A percentile compares a stretch with the other conserved stretches of the same genome.
phyloP scores from a whole-genome alignment of 1,140 invertebrate genomes.

The Zaprionus nigranus region DNA sequence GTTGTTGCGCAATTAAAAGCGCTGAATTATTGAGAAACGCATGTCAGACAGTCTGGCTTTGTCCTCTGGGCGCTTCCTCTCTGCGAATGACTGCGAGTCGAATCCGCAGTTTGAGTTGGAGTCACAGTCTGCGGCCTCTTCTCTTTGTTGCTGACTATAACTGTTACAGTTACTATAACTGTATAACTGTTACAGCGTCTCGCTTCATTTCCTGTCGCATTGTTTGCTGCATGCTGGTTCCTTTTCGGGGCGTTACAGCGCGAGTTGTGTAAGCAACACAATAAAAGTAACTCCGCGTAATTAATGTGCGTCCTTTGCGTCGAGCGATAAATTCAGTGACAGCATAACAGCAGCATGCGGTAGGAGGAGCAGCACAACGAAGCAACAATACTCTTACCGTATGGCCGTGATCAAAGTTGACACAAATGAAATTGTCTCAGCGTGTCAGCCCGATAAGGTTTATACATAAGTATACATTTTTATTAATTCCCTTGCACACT shows the following conservation, averaged over 20 bases:
- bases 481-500: background rate
- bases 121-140: background rate
- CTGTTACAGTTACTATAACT: constrained; percentile 40
- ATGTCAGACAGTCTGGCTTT: constrained; percentile 34
- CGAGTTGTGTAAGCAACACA: constrained; percentile 49
- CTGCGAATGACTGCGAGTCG: background rate
- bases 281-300: constrained; percentile 81
- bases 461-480: background rate
- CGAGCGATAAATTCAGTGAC: constrained; percentile 71
- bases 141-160: constrained; percentile 31
- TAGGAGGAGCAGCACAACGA: background rate
- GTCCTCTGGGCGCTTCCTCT: constrained; percentile 3
- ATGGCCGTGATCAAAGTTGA: background rate
- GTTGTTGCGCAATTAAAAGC: constrained; percentile 69
- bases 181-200: constrained; percentile 44
- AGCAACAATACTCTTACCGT: background rate
- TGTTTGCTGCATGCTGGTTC: constrained; percentile 69
- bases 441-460: background rate
- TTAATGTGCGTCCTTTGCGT: constrained; percentile 82
- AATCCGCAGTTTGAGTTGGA: background rate
- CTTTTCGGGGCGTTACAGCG: constrained; percentile 36
- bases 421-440: too few species aligned
- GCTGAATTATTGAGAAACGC: constrained; percentile 73
- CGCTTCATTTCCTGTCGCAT: constrained; percentile 80
- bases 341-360: constrained; percentile 46